Evolutionary conservation across 2,113 vertebrate genomes (phyloP).

Genomic region (Boulengerochromis microlepis): DNA sequence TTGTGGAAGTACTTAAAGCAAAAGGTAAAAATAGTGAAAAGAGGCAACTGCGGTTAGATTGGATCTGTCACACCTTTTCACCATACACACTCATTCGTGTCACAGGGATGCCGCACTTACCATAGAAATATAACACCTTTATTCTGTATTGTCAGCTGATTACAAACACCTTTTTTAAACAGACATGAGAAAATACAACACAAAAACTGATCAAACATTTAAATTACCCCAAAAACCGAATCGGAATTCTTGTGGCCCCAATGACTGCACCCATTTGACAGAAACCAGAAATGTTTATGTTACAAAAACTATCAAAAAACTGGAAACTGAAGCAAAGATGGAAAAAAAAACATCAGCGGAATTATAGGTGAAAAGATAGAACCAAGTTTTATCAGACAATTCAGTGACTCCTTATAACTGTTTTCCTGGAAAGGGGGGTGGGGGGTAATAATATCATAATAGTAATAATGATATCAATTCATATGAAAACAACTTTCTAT

Average conservation of each 20-base stretch:
- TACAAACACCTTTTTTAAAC: background rate
- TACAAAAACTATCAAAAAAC: background rate
- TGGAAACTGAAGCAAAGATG: background rate
- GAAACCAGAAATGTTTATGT: background rate
- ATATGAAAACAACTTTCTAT: background rate
- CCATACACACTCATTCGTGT: background rate
- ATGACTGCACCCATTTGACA: background rate
- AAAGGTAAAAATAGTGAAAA: background rate
- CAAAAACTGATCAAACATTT: background rate
- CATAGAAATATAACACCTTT: background rate
- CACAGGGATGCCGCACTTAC: background rate
- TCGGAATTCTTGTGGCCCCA: background rate
- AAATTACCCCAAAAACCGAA: background rate
- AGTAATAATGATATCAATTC: background rate
- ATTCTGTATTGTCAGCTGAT: background rate
- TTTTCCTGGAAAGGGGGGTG: background rate
- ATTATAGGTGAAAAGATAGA: background rate
- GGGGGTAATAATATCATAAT: background rate
- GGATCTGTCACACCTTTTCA: background rate
- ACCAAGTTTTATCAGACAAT: background rate
- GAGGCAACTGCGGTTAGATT: background rate
- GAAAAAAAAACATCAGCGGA: fast-evolving
- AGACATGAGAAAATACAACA: fast-evolving
- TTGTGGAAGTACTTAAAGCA: background rate
- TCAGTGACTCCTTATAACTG: background rate